Base-by-base conservation (phyloP, 2,888 invertebrate genomes). In the Myathropa florea region DNA sequence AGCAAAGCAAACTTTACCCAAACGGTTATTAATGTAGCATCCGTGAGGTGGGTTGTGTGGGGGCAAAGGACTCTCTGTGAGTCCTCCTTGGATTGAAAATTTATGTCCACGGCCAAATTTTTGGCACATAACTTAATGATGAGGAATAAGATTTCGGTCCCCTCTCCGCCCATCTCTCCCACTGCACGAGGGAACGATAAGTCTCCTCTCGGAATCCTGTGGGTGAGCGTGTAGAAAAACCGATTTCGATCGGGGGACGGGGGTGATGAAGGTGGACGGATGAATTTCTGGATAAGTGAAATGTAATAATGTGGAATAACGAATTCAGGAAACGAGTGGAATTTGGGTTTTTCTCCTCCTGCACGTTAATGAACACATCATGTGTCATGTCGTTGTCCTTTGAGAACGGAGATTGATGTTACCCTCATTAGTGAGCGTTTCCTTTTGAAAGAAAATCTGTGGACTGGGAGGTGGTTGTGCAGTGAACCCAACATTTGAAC, bases 61-160 rank as follows among this genome's bases (percentile, higher is more conserved):
- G 12, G 9, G 57, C 14, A 10, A 10, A 4, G 6, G 14, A 12
- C 21, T 53, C 21, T 53, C 23, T 12, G 7, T 24, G 53, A 39
- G 21, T n/a, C 60, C 64, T 71, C 61, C 75, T 79, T 36, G 75
- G 67, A 76, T 80, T 84, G 84, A 72, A 76, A 84, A 84, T 80
- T 84, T 84, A 84, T 84, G 67, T 76, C 80, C 24, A 33, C 33
- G 67, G 76, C 30, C 75, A 60, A 28, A 67, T 67, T 80, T 80
- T 84, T 84, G 84, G 80, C 84, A 84, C 64, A 76, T 80, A 80
- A 76, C 67, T 80, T 84, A 80, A 76, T 84, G 80, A 70, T 33
- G 71, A 71, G 70, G 60, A 80, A 75, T 79, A 60, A 55, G 65
- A 80, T 53, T 65, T 59, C 28, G 6, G 3, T 24, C 18, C 0